A percentile compares a stretch with the other conserved stretches of the same genome.
These are phyloP conservation scores for Pachydiplax longipennis DNA, from an alignment of 2,888 invertebrate species.

Conservation along the genomic window DNA sequence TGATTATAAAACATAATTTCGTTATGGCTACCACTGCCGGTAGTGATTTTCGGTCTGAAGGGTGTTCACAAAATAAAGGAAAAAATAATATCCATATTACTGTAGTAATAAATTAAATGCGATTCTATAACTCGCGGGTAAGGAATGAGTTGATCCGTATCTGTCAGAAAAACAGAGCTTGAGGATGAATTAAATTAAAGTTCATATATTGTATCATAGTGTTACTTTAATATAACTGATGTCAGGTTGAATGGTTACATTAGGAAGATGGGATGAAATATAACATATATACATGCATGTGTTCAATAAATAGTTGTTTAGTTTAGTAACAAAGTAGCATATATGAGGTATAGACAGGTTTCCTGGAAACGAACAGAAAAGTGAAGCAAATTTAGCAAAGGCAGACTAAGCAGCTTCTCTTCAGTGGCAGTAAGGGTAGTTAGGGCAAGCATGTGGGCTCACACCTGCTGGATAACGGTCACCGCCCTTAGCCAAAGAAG, in stretches of 20 bases:
- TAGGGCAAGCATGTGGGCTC: background rate
- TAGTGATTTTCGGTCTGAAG: too few species aligned
- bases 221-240: background rate
- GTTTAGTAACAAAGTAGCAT: background rate
- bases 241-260: background rate
- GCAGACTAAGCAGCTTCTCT: too few species aligned
- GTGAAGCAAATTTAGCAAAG: too few species aligned
- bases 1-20: too few species aligned
- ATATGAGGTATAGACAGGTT: background rate
- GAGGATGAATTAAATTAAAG: too few species aligned
- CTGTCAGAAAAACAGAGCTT: too few species aligned
- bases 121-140: too few species aligned
- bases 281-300: background rate
- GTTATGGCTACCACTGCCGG: too few species aligned
- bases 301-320: background rate
- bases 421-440: slow-evolving; percentile 16
- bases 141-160: too few species aligned
- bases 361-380: background rate
- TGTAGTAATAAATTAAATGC: too few species aligned
- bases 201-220: background rate
- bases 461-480: background rate
- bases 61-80: too few species aligned
- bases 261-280: background rate
- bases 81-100: too few species aligned
- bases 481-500: background rate